Conservation (phyloP, 2,888 invertebrate genomes). For the Tridacna gigas region DNA sequence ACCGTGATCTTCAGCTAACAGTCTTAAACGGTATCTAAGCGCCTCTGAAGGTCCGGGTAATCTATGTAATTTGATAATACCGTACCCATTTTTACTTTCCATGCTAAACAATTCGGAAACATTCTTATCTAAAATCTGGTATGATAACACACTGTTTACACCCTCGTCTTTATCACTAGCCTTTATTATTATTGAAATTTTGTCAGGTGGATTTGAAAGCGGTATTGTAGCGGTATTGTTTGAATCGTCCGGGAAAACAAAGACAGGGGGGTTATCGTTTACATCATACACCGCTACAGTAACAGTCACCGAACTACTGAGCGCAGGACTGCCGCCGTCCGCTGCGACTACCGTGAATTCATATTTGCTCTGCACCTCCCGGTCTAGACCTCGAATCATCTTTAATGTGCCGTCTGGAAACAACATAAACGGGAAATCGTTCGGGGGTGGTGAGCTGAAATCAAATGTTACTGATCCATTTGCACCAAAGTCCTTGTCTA, state of each 20-base stretch:
- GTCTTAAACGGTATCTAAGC: constrained; percentile 33
- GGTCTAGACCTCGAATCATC: constrained; percentile 68
- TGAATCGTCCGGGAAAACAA: constrained; percentile 68
- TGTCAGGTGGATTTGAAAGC: constrained; percentile 63
- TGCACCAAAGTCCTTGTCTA: constrained; percentile 67
- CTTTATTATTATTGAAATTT: constrained; percentile 61
- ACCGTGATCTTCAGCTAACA: constrained; percentile 53
- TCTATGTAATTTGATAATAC: constrained; percentile 45
- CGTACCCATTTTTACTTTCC: constrained; percentile 51
- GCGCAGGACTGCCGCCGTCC: constrained; percentile 67
- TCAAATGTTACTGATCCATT: constrained; percentile 61
- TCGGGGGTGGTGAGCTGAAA: constrained; percentile 44
- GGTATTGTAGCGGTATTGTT: constrained; percentile 71
- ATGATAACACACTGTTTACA: constrained; percentile 62
- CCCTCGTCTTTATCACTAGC: constrained; percentile 69
- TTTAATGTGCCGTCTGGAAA: constrained; percentile 69
- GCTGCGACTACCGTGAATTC: constrained; percentile 69
- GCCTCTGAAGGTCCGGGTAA: constrained; percentile 43
- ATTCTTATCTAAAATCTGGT: constrained; percentile 52
- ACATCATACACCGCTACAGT: constrained; percentile 69
- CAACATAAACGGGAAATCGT: constrained; percentile 67
- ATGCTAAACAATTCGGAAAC: constrained; percentile 51
- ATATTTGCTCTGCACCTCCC: constrained; percentile 66
- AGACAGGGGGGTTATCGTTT: constrained; percentile 75
- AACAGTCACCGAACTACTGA: constrained; percentile 70